Evolutionary conservation across 2,113 vertebrate genomes (phyloP), one percentile per base, ranked within the genome.

Genomic region (Paracanthobrama guichenoti): DNA sequence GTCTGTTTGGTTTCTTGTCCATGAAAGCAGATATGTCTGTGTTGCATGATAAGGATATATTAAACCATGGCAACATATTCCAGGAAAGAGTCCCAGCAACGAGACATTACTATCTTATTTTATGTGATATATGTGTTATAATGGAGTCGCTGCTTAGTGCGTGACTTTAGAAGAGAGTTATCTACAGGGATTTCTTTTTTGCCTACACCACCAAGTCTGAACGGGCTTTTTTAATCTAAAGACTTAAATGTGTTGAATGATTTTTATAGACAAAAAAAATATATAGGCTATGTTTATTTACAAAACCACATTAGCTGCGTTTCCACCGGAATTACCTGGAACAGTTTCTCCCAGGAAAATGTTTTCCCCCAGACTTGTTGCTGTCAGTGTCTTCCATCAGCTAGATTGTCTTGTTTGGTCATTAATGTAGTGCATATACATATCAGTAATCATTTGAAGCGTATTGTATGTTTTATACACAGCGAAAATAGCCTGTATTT

Each of bases 1-100:
- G 69, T 53, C 55, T 35, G 62, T 81, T 87, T 87, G 28, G 59
- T 55, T 22, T 64, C 48, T 69, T 48, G 71, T 80, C 44, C 71
- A 81, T 22, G 6, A 76, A 76, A 81, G 31, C 64, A 50, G 69
- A 79, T 83, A 62, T 74, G 57, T 74, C 71, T 71, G 66, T 48
- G 44, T 26, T 81, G 57, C 35, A 44, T 67, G 60, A 77, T 79
- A 66, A 76, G 44, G 57, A 53, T 76, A 64, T 16, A 60, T 26
- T 75, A 53, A 75, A 75, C 73, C 26, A 75, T 53, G 31, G 48
- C 48, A 53, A 48, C 46, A 53, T 31, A 53, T 75, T 53, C 24
- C 44, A 79, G 82, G 60, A 62, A 74, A 31, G 60, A 74, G 72
- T 2, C 44, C 66, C 50, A 62, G 73, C 39, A 53, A 16, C 42